Evolutionary conservation across 2,888 invertebrate species (phyloP).

Genomic region (Eupeodes latifasciatus): DNA sequence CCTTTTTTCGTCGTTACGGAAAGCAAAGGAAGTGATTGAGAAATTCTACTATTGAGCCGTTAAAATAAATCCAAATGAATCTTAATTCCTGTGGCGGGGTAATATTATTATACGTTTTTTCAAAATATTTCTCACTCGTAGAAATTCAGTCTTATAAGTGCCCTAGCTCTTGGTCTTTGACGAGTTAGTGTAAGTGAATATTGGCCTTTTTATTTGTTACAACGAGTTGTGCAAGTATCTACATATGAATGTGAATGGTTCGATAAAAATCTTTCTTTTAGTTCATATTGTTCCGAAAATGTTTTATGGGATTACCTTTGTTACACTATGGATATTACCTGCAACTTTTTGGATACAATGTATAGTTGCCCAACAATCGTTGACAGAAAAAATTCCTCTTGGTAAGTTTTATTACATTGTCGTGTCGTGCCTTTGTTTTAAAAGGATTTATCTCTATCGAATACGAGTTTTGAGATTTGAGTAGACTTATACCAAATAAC

Average conservation of each 20-base stretch:
- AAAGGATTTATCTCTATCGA: constrained; percentile 11
- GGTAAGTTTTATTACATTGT: constrained; percentile 80
- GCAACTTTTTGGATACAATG: constrained; percentile 79
- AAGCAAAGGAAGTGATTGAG: constrained; percentile 42
- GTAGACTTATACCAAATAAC: background rate
- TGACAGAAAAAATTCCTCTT: constrained; percentile 84
- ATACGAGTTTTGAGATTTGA: background rate
- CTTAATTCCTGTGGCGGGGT: constrained; percentile 34
- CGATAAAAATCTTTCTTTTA: constrained; percentile 44
- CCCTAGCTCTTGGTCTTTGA: constrained; percentile 53
- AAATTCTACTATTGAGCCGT: constrained; percentile 21
- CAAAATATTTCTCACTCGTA: constrained; percentile 55
- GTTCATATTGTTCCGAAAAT: constrained; percentile 79
- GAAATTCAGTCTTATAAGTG: constrained; percentile 55
- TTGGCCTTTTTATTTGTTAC: constrained; percentile 8
- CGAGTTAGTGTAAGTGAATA: constrained; percentile 68
- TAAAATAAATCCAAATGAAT: constrained; percentile 66
- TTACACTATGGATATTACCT: constrained; percentile 81
- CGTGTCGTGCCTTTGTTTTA: background rate
- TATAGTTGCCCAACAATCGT: constrained; percentile 83
- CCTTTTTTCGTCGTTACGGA: constrained; percentile 17
- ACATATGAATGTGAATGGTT: constrained; percentile 29
- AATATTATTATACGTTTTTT: constrained; percentile 46
- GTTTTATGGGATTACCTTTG: constrained; percentile 80
- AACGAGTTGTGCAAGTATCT: constrained; percentile 13